phyloP scores from a whole-genome alignment of 2,888 invertebrate species.

The Acronicta alni region DNA sequence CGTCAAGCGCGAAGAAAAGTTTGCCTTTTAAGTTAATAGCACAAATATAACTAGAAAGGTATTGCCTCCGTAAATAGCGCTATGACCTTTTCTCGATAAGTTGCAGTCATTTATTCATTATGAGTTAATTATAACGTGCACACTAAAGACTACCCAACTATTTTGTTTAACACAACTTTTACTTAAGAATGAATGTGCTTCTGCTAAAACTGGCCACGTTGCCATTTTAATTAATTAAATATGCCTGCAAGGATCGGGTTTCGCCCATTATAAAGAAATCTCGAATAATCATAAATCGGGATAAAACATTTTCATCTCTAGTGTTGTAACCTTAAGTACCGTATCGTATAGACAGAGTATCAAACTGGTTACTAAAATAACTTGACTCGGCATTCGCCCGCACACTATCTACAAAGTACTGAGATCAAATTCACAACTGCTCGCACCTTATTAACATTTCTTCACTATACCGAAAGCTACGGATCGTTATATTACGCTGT shows the following conservation, averaged over 20 bases:
- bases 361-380: conserved; percentile 23
- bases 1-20: not conserved
- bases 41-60: not conserved
- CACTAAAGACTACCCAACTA: not conserved
- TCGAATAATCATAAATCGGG: too few relatives aligned
- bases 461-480: conserved; percentile 17
- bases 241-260: not conserved
- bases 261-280: not conserved
- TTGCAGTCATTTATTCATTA: not conserved
- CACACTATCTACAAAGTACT: conserved; percentile 54
- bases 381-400: conserved; percentile 25
- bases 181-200: not conserved
- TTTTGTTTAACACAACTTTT: not conserved
- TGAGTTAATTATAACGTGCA: not conserved
- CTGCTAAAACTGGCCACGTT: not conserved
- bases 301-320: too few relatives aligned
- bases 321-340: not conserved
- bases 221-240: too few relatives aligned
- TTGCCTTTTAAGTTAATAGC: not conserved
- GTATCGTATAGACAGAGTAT: conserved; percentile 32
- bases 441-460: conserved; percentile 28
- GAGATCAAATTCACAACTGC: conserved; percentile 54
- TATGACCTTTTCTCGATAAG: not conserved
- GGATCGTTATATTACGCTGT: conserved; percentile 21
- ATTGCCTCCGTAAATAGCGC: not conserved